Evolutionary conservation across 2,113 vertebrate genomes (phyloP).

Genomic region (Tragelaphus strepsiceros): DNA sequence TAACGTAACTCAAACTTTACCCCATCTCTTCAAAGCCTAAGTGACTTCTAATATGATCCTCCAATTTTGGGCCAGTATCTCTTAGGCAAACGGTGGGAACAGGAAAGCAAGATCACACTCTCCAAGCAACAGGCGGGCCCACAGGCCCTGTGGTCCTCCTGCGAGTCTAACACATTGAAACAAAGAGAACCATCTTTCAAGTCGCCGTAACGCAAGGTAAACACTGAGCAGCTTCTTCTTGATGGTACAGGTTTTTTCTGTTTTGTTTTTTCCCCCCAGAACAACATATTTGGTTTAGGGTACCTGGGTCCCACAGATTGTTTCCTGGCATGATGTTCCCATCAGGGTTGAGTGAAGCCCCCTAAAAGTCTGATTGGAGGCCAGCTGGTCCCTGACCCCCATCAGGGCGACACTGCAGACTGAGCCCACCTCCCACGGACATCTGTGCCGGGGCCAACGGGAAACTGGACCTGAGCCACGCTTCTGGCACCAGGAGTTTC

Average conservation of each 20-base stretch:
- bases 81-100: neutral
- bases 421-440: neutral
- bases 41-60: neutral
- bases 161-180: neutral
- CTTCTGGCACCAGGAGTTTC: neutral
- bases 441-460: neutral
- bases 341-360: neutral
- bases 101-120: neutral
- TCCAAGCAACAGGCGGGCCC: neutral
- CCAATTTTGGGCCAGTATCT: neutral
- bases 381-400: neutral
- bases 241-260: neutral
- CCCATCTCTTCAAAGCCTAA: neutral
- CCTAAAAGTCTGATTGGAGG: neutral
- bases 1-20: neutral
- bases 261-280: neutral
- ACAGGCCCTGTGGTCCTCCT: neutral
- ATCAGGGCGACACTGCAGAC: neutral
- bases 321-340: constrained; percentile 15
- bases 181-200: neutral
- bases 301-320: neutral
- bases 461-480: neutral
- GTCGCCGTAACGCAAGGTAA: neutral
- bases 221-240: neutral
- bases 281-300: neutral